A percentile compares a stretch with the other conserved stretches of the same genome.
These are phyloP conservation scores for Mustela nigripes DNA, from an alignment of 2,113 vertebrate species.

Conservation along the genomic window DNA sequence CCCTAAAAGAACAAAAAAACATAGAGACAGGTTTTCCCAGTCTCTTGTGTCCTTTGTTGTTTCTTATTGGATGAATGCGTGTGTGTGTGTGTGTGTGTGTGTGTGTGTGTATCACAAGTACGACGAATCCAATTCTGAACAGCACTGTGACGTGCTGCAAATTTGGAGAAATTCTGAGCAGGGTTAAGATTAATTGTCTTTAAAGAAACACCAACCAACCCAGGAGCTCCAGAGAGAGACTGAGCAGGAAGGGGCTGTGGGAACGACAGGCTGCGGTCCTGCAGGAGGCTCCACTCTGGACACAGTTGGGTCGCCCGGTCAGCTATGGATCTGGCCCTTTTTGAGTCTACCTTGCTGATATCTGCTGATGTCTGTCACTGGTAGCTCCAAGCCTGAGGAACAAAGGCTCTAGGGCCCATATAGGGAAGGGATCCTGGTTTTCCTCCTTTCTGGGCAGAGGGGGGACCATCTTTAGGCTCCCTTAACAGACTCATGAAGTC, in stretches of 20 bases:
- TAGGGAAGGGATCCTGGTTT: neutral
- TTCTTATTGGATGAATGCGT: neutral
- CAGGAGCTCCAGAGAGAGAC: neutral
- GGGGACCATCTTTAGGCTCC: neutral
- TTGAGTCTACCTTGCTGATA: neutral
- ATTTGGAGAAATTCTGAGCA: slow-evolving; percentile 19
- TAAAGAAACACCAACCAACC: neutral
- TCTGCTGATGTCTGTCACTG: neutral
- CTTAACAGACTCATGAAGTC: neutral
- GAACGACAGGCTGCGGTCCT: neutral
- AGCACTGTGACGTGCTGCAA: neutral
- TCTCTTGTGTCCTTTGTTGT: neutral
- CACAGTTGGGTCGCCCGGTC: rapidly evolving
- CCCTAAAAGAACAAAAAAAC: no score
- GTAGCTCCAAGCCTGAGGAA: neutral
- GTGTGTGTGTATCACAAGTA: neutral
- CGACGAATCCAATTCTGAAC: neutral
- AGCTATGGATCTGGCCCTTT: neutral
- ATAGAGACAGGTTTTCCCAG: neutral
- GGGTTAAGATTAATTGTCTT: neutral
- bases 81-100: neutral
- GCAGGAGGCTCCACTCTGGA: neutral
- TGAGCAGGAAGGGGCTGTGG: neutral
- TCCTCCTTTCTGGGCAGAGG: neutral
- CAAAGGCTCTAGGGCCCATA: no score